Percentiles rank a stretch among this genome's conserved stretches.
Conservation (phyloP, 2,888 invertebrate genomes). For the Lasioglossum figueresi region DNA sequence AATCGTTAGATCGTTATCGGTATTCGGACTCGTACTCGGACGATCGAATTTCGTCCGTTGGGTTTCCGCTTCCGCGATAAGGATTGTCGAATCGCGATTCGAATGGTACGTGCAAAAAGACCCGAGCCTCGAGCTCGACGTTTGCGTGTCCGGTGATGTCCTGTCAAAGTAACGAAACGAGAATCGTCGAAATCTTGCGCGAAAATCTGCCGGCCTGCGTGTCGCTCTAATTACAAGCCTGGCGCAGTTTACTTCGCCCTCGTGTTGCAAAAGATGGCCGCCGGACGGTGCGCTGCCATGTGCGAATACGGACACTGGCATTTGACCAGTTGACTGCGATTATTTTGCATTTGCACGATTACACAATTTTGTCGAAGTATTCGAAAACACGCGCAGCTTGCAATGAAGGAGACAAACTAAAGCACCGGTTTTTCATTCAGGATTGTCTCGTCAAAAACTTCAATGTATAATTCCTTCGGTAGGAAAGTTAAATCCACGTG, state of each 20-base stretch:
- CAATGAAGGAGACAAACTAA: background rate
- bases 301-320: background rate
- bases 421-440: background rate
- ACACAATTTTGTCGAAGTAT: background rate
- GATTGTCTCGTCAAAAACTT: background rate
- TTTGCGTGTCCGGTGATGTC: background rate
- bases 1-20: background rate
- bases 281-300: background rate
- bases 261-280: background rate
- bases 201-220: conserved; percentile 5
- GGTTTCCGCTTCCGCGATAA: background rate
- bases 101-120: background rate
- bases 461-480: background rate
- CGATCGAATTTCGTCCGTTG: background rate
- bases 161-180: conserved; percentile 1
- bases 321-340: background rate
- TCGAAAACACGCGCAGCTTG: background rate
- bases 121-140: background rate
- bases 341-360: too few relatives aligned
- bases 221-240: background rate
- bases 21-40: background rate
- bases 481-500: background rate
- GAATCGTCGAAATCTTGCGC: conserved; percentile 6
- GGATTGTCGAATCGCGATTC: background rate
- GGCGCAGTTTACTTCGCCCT: conserved; percentile 13